Percentiles rank a stretch among this genome's conserved stretches.
These are phyloP conservation scores for Drosophila saltans DNA, from an alignment of 1,140 invertebrate species.

Conservation along the genomic window DNA sequence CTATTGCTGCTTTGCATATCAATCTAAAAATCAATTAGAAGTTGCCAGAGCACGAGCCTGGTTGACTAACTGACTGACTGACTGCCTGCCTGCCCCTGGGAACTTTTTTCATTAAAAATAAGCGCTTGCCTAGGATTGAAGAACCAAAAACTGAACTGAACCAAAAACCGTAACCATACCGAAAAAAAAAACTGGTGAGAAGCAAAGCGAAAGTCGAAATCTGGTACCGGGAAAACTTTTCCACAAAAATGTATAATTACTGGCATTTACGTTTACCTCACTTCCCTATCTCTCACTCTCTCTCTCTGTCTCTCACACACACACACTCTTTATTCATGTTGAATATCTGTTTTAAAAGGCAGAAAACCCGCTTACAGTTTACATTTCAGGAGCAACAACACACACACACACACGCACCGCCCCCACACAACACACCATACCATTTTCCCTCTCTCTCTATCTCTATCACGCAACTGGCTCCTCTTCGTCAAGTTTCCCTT, in stretches of 20 bases:
- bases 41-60: constrained; percentile 35
- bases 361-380: constrained; percentile 55
- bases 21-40: constrained; percentile 67
- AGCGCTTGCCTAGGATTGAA: constrained; percentile 45
- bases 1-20: constrained; percentile 56
- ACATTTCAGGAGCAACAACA: constrained; percentile 45
- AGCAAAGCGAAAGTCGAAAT: constrained; percentile 39
- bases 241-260: constrained; percentile 59
- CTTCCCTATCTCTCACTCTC: neutral
- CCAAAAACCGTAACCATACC: constrained; percentile 10
- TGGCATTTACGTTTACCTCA: constrained; percentile 42
- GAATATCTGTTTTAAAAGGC: constrained; percentile 58
- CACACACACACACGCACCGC: constrained; percentile 9
- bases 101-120: constrained; percentile 66
- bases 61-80: neutral
- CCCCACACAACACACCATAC: constrained; percentile 7
- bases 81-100: neutral
- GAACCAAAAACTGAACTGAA: constrained; percentile 16
- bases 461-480: neutral
- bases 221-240: constrained; percentile 42
- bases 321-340: constrained; percentile 18
- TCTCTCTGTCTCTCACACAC: constrained; percentile 1
- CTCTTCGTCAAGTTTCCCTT: neutral
- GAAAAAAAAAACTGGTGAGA: neutral
- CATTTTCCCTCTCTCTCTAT: constrained; percentile 13